These are phyloP conservation scores for Ennomos quercinarius DNA, from an alignment of 2,888 invertebrate genomes.

Conservation along the genomic window DNA sequence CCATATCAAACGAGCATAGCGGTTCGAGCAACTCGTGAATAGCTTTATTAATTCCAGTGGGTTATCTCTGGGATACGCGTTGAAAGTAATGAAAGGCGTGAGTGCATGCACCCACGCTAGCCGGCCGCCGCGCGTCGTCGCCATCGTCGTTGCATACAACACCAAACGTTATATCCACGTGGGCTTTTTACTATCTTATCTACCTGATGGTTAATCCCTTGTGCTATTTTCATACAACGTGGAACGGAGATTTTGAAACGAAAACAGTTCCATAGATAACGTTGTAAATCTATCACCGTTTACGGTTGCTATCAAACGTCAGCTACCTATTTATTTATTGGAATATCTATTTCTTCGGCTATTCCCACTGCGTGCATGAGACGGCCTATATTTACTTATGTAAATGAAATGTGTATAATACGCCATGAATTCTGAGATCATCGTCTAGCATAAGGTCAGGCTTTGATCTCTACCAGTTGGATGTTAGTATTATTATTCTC, in stretches of 20 bases:
- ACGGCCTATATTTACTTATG: constrained; percentile 39
- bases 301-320: constrained; percentile 30
- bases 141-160: constrained; percentile 34
- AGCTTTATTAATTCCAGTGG: constrained; percentile 64
- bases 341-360: constrained; percentile 40
- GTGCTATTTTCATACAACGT: constrained; percentile 71
- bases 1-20: constrained; percentile 45
- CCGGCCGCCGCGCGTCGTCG: constrained; percentile 14
- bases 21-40: constrained; percentile 55
- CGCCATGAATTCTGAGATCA: constrained; percentile 43
- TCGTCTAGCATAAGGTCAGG: constrained; percentile 39
- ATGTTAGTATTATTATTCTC: constrained; percentile 20
- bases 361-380: constrained; percentile 22
- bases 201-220: constrained; percentile 65
- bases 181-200: constrained; percentile 78
- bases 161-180: constrained; percentile 52
- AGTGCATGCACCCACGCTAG: constrained; percentile 70
- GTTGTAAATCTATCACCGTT: constrained; percentile 38
- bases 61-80: constrained; percentile 66
- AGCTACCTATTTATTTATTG: constrained; percentile 35
- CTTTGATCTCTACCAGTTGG: constrained; percentile 37
- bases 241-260: constrained; percentile 61
- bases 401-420: constrained; percentile 41
- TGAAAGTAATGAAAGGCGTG: constrained; percentile 74
- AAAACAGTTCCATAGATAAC: constrained; percentile 44